A percentile compares a stretch with the other conserved stretches of the same genome.
These are phyloP conservation scores for Aporophyla lueneburgensis DNA, from an alignment of 2,888 invertebrate genomes.

Conservation along the genomic window DNA sequence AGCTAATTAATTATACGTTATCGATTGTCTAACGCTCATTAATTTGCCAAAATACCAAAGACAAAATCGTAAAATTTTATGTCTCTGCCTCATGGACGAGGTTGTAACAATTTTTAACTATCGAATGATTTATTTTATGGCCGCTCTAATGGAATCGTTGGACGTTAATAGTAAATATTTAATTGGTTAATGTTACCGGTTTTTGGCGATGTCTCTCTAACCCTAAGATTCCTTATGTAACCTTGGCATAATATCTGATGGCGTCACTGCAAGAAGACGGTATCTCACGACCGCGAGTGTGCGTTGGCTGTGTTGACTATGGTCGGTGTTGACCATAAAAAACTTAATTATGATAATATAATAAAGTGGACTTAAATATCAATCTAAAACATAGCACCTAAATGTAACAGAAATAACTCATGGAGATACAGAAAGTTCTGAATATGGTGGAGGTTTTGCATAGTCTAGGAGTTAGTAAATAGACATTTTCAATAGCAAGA, in stretches of 20 bases:
- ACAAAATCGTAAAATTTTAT: slow-evolving; percentile 81
- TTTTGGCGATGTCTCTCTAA: slow-evolving; percentile 71
- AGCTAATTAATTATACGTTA: slow-evolving; percentile 68
- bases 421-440: too few relatives aligned
- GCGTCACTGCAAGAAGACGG: slow-evolving; percentile 40
- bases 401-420: neutral
- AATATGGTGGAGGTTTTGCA: neutral
- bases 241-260: slow-evolving; percentile 49
- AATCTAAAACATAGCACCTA: neutral
- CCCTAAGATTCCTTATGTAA: slow-evolving; percentile 60
- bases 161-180: slow-evolving; percentile 76
- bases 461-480: neutral
- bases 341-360: slow-evolving; percentile 12
- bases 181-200: slow-evolving; percentile 77
- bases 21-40: slow-evolving; percentile 74
- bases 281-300: neutral
- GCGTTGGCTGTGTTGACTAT: neutral
- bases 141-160: slow-evolving; percentile 75
- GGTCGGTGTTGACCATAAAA: neutral
- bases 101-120: slow-evolving; percentile 78
- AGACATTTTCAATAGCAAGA: neutral
- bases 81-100: slow-evolving; percentile 73
- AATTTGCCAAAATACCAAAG: slow-evolving; percentile 78
- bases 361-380: neutral
- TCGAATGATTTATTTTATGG: slow-evolving; percentile 80